Base-by-base conservation (phyloP, 2,888 invertebrate species). In the Pimpla rufipes region DNA sequence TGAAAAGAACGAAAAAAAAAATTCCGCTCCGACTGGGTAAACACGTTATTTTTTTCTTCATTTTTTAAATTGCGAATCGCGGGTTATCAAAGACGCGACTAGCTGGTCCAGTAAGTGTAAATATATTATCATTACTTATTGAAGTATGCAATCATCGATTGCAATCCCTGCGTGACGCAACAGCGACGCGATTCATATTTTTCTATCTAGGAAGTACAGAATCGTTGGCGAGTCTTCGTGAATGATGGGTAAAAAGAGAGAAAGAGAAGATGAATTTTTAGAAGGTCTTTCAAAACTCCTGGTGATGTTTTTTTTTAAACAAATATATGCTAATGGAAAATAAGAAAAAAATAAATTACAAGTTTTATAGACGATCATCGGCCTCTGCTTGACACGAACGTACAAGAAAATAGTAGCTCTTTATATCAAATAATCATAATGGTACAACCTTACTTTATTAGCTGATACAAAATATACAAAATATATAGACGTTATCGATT, bases 61-160 rank as follows among this genome's bases (percentile, higher is more conserved):
- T 35, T 66, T 68, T 47, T 62, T 42, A 6, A 35, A 57, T 47
- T 21, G 2, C 40, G 11, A 7, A 71, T 76, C 55, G 77, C 52
- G 67, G 50, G 23, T 42, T 42, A n/a, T 42, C 55, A 23, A 18
- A 62, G 50, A 50, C 70, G 23, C 16, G 55, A 13, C 29, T 64
- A 47, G 70, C 74, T 79, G 79, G 82, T 82, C 82, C 70, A 47
- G 21, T 82, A 79, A 82, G 78, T 82, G 82, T 82, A 82, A 82
- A 82, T 82, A 76, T 35, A 62, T 76, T 79, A 78, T 74, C 37
- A 79, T 70, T 45, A 74, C 62, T 75, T 66, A 78, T 82, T 64
- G 23, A 78, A 74, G 5, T 29, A 29, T 29, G 29, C 5, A 29
- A 29, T 5, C 29, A 29, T 82, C 71, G 47, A 55, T 77, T 47